Conservation (phyloP, 2,888 invertebrate genomes). For the Eurytoma californica region DNA sequence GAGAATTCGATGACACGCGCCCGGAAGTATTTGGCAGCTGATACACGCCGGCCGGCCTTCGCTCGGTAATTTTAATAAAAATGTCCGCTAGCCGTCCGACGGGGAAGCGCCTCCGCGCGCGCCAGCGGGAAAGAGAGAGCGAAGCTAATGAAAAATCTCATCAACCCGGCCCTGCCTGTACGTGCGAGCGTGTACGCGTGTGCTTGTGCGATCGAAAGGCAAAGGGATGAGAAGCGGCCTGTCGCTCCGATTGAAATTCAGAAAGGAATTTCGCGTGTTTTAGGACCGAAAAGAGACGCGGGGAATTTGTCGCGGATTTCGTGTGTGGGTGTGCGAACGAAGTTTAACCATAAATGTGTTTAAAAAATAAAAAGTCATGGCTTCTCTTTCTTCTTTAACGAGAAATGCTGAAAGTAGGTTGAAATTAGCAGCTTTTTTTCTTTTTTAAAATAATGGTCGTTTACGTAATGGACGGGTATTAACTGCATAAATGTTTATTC, state of each 20-base stretch:
- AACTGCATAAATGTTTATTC: too few species aligned
- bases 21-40: slow-evolving; percentile 74
- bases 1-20: slow-evolving; percentile 66
- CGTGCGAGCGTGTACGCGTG: too few species aligned
- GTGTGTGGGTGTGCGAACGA: not conserved
- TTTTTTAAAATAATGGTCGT: too few species aligned
- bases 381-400: too few species aligned
- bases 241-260: slow-evolving; percentile 68
- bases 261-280: slow-evolving; percentile 63
- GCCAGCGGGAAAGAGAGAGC: slow-evolving; percentile 59
- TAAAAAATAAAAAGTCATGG: not conserved
- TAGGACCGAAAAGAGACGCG: slow-evolving; percentile 12
- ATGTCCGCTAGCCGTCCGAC: slow-evolving; percentile 71
- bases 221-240: slow-evolving; percentile 58
- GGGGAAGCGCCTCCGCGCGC: slow-evolving; percentile 67
- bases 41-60: slow-evolving; percentile 68
- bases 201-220: not conserved
- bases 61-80: slow-evolving; percentile 72
- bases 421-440: too few species aligned
- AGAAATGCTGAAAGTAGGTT: too few species aligned
- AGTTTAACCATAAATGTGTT: not conserved
- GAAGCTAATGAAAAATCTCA: slow-evolving; percentile 75
- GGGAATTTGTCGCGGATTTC: not conserved
- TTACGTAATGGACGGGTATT: too few species aligned
- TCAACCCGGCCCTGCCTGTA: slow-evolving; percentile 56